Base-by-base conservation (phyloP, 2,888 invertebrate species). In the Acrocyrtus sp. region DNA sequence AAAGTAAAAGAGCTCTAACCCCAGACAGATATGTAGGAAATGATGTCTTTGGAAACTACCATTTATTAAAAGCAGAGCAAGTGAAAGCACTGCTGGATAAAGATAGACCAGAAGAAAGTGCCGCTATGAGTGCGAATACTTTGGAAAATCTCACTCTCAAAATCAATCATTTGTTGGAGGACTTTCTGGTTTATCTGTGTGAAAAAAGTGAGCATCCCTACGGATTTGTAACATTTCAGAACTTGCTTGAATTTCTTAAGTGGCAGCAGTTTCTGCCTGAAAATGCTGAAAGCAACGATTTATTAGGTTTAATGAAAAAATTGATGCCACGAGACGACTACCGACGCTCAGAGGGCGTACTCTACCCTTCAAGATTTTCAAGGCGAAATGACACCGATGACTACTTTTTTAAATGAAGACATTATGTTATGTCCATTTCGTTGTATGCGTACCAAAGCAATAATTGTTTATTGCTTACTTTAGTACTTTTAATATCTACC, bases 41-140 rank as follows among this genome's bases (percentile, higher is more conserved):
- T n/a, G 61, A 69, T 19, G 61, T 61, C 1, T 61, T 61, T 26
- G 69, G 69, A 21, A 69, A 69, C 27, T 69, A 69, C 19, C 54
- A 62, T 17, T 57, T 69, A 48, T 1, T 69, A 15, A 54, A 47
- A 22, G 3, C 12, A 15, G 27, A 47, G 0, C 5, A 47, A 0
- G 24, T 61, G 5, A 45, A 17, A 15, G 17, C 19, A 5, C 45
- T 69, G n/a, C 21, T 69, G 1, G 19, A 27, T 5, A 12, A 45
- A 3, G 50, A 10, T 1, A n/a, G 24, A 8, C 69, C 61, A 0
- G n/a, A 53, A 5, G 39, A 61, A n/a, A 26, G 24, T 0, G n/a
- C n/a, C n/a, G n/a, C n/a, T n/a, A 10, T 69, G 6, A 17, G n/a
- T 21, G n/a, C 1, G 0, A 41, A 24, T 1, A n/a, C 47, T 22